These are phyloP conservation scores for Lordiphosa fenestrarum DNA, from an alignment of 2,888 invertebrate genomes.

Conservation along the genomic window DNA sequence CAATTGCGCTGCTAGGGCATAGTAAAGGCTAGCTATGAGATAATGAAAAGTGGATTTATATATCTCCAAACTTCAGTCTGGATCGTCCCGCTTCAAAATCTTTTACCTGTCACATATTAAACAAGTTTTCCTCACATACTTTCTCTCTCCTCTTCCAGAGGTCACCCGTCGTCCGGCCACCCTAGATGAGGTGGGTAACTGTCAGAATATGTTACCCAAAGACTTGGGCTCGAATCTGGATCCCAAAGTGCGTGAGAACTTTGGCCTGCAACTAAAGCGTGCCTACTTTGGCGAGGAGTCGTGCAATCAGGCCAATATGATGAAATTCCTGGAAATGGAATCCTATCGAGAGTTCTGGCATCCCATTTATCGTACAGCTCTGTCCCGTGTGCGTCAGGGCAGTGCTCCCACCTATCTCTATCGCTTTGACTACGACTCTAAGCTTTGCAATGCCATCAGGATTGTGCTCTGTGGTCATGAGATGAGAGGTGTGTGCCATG, in stretches of 20 bases:
- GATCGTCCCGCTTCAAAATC: no score
- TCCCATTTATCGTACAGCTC: conserved; percentile 73
- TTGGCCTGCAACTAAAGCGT: conserved; percentile 64
- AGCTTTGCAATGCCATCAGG: conserved; percentile 69
- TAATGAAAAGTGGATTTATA: no score
- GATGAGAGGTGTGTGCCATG: conserved; percentile 76
- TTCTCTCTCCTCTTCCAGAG: conserved; percentile 38
- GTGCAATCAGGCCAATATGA: conserved; percentile 77
- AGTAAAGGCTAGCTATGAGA: no score
- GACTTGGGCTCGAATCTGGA: conserved; percentile 63
- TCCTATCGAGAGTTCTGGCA: conserved; percentile 78
- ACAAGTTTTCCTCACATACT: no score
- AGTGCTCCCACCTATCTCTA: conserved; percentile 77
- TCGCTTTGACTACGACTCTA: conserved; percentile 79
- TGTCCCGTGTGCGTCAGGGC: conserved; percentile 61
- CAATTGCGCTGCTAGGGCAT: no score
- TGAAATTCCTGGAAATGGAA: conserved; percentile 75
- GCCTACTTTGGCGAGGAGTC: conserved; percentile 70
- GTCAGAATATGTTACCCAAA: conserved; percentile 68
- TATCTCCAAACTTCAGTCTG: no score
- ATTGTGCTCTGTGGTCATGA: conserved; percentile 71
- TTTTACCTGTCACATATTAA: no score
- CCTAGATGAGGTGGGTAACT: conserved; percentile 71
- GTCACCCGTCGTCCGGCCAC: conserved; percentile 73
- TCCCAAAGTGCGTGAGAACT: conserved; percentile 53